phyloP scores from a whole-genome alignment of 2,113 vertebrate species.

The Oxyura jamaicensis region DNA sequence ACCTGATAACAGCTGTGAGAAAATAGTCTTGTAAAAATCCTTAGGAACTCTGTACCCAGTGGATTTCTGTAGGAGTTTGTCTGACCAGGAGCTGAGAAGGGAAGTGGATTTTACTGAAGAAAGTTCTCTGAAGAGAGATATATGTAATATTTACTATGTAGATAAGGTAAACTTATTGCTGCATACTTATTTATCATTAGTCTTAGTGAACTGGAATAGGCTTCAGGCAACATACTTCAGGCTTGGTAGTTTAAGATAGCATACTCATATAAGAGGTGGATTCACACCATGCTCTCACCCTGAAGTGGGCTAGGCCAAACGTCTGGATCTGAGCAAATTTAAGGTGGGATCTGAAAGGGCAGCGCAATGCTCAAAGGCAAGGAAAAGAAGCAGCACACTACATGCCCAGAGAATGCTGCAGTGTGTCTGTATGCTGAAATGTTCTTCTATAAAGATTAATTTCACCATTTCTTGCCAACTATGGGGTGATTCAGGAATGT shows the following conservation, averaged over 20 bases:
- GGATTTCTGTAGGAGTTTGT: neutral
- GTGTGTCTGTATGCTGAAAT: neutral
- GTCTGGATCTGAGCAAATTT: neutral
- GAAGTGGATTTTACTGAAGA: neutral
- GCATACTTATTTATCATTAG: neutral
- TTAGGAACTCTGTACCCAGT: neutral
- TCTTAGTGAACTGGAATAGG: neutral
- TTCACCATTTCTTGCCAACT: neutral
- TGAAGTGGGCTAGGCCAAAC: neutral
- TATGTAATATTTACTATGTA: neutral
- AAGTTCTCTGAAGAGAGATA: neutral
- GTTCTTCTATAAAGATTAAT: neutral
- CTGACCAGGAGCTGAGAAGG: neutral
- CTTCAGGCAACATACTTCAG: neutral
- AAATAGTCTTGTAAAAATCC: neutral
- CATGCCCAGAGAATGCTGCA: neutral
- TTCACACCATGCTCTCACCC: neutral
- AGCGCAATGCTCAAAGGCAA: neutral
- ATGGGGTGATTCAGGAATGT: neutral
- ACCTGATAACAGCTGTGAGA: neutral
- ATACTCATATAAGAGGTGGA: neutral
- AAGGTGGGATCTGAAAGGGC: neutral
- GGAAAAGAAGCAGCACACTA: neutral
- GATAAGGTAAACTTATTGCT: neutral
- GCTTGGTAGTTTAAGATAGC: neutral